phyloP scores from a whole-genome alignment of 2,113 vertebrate species.

The Plecturocebus donacophilus region DNA sequence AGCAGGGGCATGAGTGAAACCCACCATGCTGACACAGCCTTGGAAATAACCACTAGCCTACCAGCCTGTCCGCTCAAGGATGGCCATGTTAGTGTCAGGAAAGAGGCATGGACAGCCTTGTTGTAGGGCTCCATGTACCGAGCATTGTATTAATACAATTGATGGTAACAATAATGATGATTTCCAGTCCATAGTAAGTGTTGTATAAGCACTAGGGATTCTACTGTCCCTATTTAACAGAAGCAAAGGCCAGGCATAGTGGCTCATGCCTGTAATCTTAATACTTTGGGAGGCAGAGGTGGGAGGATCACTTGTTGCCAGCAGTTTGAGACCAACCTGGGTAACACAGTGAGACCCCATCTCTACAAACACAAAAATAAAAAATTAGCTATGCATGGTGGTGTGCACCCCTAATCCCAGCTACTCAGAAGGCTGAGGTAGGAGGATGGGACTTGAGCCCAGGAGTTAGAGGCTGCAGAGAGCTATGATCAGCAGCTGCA shows the following conservation, averaged over 20 bases:
- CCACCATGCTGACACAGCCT: background rate
- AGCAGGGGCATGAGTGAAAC: background rate
- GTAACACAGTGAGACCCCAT: no score
- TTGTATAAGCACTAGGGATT: background rate
- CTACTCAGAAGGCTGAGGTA: no score
- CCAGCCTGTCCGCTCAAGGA: background rate
- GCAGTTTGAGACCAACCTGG: no score
- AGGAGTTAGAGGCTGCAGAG: no score
- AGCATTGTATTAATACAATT: background rate
- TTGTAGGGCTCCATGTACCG: background rate
- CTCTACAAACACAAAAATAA: no score
- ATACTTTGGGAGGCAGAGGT: no score
- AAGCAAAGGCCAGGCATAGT: background rate
- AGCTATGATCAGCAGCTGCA: no score
- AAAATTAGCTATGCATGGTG: no score
- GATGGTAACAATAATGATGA: background rate
- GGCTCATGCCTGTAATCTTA: no score
- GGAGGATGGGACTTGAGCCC: no score
- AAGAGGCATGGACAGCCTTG: background rate
- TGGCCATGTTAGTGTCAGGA: background rate
- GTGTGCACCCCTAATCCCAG: no score
- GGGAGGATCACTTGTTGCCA: no score
- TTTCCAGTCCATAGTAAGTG: background rate
- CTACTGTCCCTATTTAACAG: background rate
- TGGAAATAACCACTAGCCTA: background rate